These are phyloP conservation scores for Onychostruthus taczanowskii DNA, from an alignment of 2,113 vertebrate genomes.

Conservation along the genomic window DNA sequence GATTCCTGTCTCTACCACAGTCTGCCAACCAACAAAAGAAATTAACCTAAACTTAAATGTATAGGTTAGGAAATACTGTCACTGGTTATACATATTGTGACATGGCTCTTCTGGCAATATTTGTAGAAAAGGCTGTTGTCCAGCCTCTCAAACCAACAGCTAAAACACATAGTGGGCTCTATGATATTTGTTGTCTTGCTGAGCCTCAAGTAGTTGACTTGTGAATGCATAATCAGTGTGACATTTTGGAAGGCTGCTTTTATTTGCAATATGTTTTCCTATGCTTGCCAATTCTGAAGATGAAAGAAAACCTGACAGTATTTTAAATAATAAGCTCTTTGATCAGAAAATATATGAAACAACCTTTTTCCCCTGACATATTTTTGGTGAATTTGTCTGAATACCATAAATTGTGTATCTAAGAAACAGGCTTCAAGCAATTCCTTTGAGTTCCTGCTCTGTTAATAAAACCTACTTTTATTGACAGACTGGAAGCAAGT, in stretches of 20 bases:
- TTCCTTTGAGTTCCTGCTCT: conserved; percentile 34
- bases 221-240: conserved; percentile 5
- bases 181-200: background rate
- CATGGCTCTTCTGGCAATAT: background rate
- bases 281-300: conserved; percentile 25
- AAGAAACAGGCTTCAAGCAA: conserved; percentile 30
- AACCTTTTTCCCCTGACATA: background rate
- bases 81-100: background rate
- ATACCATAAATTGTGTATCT: conserved; percentile 13
- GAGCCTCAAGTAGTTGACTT: background rate
- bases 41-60: background rate
- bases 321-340: conserved; percentile 28
- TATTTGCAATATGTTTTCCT: conserved; percentile 32
- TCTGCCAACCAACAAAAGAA: background rate
- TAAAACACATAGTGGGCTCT: background rate
- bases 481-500: background rate
- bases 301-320: conserved; percentile 9
- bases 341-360: background rate
- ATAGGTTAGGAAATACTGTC: background rate
- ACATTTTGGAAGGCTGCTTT: conserved; percentile 41
- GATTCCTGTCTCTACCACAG: background rate
- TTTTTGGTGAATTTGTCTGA: conserved; percentile 38
- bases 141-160: background rate
- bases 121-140: background rate
- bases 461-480: conserved; percentile 28